A percentile compares a stretch with the other conserved stretches of the same genome.
phyloP scores from a whole-genome alignment of 2,888 invertebrate genomes.

The Erebia palarica region DNA sequence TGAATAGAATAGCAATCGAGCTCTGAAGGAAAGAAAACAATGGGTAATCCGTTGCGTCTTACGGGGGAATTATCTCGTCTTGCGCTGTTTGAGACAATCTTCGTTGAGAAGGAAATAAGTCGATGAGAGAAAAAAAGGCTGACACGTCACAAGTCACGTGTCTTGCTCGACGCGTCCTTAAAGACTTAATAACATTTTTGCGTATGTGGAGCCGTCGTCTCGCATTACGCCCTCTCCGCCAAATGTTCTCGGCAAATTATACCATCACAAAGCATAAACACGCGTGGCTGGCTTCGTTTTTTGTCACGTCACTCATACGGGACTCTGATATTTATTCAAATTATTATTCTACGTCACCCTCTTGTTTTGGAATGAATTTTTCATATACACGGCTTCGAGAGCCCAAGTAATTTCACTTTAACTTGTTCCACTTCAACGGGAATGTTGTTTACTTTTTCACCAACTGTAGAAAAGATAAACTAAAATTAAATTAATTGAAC shows the following conservation, averaged over 20 bases:
- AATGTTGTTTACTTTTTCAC: conserved; percentile 55
- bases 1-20: conserved; percentile 73
- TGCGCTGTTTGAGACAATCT: conserved; percentile 37
- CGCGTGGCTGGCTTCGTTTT: conserved; percentile 70
- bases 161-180: conserved; percentile 53
- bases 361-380: conserved; percentile 80
- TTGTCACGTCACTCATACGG: conserved; percentile 72
- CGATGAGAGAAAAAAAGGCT: conserved; percentile 45
- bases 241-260: conserved; percentile 71
- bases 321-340: conserved; percentile 78
- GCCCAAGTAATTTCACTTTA: conserved; percentile 79
- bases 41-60: conserved; percentile 51
- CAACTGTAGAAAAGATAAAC: too few relatives aligned
- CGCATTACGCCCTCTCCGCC: conserved; percentile 59
- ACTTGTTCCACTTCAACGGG: conserved; percentile 66
- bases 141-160: conserved; percentile 54
- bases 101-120: conserved; percentile 46
- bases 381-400: conserved; percentile 76
- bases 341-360: conserved; percentile 77
- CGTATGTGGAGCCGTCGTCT: conserved; percentile 61
- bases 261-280: conserved; percentile 74
- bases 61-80: conserved; percentile 36
- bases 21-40: conserved; percentile 57
- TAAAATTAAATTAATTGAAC: too few relatives aligned
- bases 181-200: conserved; percentile 76